Conservation (phyloP, 92 coral and sea anemone species). For the Parazoanthus darwini region DNA sequence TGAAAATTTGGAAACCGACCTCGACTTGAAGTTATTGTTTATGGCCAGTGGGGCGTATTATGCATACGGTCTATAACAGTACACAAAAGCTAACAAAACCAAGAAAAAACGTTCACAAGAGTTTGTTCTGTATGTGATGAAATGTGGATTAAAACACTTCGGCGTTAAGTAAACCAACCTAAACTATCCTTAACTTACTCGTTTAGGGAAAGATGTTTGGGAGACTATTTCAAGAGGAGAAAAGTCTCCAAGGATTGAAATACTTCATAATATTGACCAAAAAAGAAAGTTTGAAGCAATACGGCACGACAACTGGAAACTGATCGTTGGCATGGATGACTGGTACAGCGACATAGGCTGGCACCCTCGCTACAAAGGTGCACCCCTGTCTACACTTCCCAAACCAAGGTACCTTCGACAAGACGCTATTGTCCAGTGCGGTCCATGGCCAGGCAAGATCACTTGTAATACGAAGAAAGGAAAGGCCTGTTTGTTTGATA, state of each 20-base stretch:
- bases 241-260: conserved; percentile 87
- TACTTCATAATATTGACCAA: conserved; percentile 94
- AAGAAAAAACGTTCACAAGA: too few relatives aligned
- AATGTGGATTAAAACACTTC: too few relatives aligned
- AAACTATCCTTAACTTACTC: neutral
- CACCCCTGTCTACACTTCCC: conserved; percentile 53
- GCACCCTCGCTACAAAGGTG: conserved; percentile 72
- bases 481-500: conserved; percentile 69
- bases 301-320: conserved; percentile 73
- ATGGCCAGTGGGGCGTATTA: too few relatives aligned
- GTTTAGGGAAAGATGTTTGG: conserved; percentile 85
- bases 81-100: too few relatives aligned
- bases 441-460: conserved; percentile 49
- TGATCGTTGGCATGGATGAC: conserved; percentile 91
- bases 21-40: too few relatives aligned
- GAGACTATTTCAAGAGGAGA: conserved; percentile 77
- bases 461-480: conserved; percentile 67
- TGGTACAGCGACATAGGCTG: conserved; percentile 64
- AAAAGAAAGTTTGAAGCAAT: conserved; percentile 75
- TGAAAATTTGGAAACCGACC: too few relatives aligned
- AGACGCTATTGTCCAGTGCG: conserved; percentile 74
- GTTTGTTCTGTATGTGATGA: too few relatives aligned
- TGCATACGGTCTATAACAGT: too few relatives aligned
- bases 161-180: too few relatives aligned
- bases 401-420: conserved; percentile 2